Evolutionary conservation across 2,113 vertebrate genomes (phyloP).

Genomic region (Nothobranchius furzeri): DNA sequence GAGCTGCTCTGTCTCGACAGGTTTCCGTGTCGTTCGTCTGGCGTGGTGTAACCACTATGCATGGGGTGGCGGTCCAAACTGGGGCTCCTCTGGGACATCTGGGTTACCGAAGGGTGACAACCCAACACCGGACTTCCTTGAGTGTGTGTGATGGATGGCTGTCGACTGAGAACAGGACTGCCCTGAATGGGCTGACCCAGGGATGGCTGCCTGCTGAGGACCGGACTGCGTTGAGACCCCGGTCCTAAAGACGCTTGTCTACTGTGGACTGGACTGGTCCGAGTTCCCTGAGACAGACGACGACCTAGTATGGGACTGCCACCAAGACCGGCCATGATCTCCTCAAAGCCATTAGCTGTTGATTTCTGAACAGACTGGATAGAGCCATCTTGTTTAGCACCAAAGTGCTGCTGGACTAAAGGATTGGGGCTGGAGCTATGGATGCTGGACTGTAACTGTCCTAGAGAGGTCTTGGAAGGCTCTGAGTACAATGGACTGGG

Average conservation of each 20-base stretch:
- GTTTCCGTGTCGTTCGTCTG: constrained; percentile 86
- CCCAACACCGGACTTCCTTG: constrained; percentile 84
- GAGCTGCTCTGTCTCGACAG: constrained; percentile 94
- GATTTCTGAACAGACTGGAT: constrained; percentile 39
- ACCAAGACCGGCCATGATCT: constrained; percentile 31
- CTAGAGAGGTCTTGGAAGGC: constrained; percentile 64
- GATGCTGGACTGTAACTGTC: constrained; percentile 82
- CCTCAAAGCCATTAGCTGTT: constrained; percentile 67
- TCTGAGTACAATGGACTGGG: constrained; percentile 66
- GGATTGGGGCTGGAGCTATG: constrained; percentile 81
- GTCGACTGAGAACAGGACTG: constrained; percentile 74
- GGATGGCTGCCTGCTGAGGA: constrained; percentile 71
- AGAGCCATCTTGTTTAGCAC: constrained; percentile 60
- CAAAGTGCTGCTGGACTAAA: constrained; percentile 69
- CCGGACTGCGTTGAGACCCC: constrained; percentile 64
- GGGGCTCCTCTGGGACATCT: constrained; percentile 85
- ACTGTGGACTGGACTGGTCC: constrained; percentile 63
- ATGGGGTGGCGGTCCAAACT: constrained; percentile 84
- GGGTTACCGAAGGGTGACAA: constrained; percentile 69
- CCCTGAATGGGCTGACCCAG: constrained; percentile 61
- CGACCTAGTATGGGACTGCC: constrained; percentile 68
- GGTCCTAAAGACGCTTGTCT: constrained; percentile 63
- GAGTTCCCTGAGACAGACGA: constrained; percentile 55
- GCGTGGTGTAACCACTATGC: constrained; percentile 88
- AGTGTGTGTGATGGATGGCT: constrained; percentile 64